Evolutionary conservation across 2,888 invertebrate species (phyloP), one percentile per base, ranked within the genome.

Genomic region (Beris morrisii): DNA sequence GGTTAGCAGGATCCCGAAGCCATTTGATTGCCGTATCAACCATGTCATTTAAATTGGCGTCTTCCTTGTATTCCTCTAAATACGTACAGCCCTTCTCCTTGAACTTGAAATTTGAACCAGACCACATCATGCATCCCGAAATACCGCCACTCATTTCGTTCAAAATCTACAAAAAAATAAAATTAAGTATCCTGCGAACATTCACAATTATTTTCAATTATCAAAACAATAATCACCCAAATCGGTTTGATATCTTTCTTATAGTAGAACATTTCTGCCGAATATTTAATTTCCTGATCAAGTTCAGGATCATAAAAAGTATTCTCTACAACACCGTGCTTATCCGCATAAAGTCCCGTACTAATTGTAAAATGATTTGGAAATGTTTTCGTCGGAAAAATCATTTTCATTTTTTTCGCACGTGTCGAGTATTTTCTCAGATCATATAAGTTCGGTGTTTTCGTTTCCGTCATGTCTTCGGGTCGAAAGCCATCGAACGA

Each of bases 331-430:
- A 91, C 86, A 0, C 90, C 90, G 77, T 91, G 90, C 13, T 79
- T 82, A 76, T 89, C 88, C 0, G 86, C 82, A 74, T 86, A 88
- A 59, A 88, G 76, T 11, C 90, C 90, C 38, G 88, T 91, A 0
- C 86, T 87, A 65, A 91, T 86, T 0, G 88, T 84, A 73, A 87
- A 87, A 78, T 91, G 90, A 79, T 90, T 90, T 0, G 90, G 88
- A 74, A 88, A 87, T 1, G 91, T 91, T 78, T 88, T 88, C 0
- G 90, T 90, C 0, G 86, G 84, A 75, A 88, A 88, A 53, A 38
- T 38, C 38, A 9, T 5, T 38, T 38, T 38, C 38, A 38, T 7
- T 38, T 9, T 5, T 9, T 9, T 38, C 38, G 38, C 38, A 38
- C 5, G 9, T 38, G 38, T 38, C 9, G 38, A 38, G 9, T 38